Base-by-base conservation (phyloP, 2,797 vertebrate genomes). In the Leptodactylus fallax region DNA sequence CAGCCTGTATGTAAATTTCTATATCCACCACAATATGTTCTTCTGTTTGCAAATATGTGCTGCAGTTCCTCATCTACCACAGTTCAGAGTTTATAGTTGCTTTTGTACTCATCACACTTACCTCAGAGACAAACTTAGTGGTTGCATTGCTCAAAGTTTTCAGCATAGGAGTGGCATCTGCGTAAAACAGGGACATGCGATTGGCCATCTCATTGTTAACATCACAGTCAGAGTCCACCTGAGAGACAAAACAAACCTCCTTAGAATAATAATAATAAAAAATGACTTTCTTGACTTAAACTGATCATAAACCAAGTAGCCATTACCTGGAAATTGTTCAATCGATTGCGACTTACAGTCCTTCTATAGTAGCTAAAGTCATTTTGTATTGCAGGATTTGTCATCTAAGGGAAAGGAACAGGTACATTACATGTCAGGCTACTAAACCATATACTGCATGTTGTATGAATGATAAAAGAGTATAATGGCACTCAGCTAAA, bases 201-300 rank as follows among this genome's bases (percentile, higher is more conserved):
- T 99, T 99, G 93, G 98, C 98, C 95, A 99, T 92, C 88, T 99
- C 98, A 3, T 99, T 99, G 94, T 99, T 99, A 91, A 99, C 98
- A 95, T 99, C 98, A 81, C 99, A 99, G 95, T 99, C 98, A 79
- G 96, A 96, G 89, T 99, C 98, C 77, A 97, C 96, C 98, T 99
- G 90, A 71, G 87, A 86, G 61, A 19, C 71, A 80, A 10, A 2
- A 10, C 7, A 55, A 14, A 77, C 0, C 72, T 53, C 10, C 53
- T 72, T 47, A 72, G 16, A 51, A 63, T n/a, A n/a, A 36, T 36
- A 36, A 36, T 36, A 36, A 36, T 17, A 12, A 45, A 7, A 63
- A n/a, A n/a, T n/a, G n/a, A n/a, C 8, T 1, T 47, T 76, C n/a
- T 23, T 61, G 13, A 23, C 13, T 16, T 61, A 13, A 72, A 7